Percentiles rank a stretch among this genome's conserved stretches.
Evolutionary conservation across 2,888 invertebrate species (phyloP).

Genomic region (Nysson spinosus): DNA sequence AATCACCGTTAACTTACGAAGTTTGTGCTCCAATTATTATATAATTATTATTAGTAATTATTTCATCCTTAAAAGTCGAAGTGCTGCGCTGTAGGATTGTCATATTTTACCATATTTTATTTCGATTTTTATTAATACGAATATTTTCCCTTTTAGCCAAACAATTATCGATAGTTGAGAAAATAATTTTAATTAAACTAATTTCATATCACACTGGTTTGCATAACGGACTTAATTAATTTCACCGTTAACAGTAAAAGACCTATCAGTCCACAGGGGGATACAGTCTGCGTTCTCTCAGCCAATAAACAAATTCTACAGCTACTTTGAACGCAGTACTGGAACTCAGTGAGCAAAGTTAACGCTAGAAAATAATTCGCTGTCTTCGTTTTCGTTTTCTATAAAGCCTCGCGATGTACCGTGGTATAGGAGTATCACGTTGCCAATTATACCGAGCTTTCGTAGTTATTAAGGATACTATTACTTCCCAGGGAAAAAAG

Average conservation of each 20-base stretch:
- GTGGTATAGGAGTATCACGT: constrained; percentile 47
- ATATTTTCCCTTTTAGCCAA: too few relatives aligned
- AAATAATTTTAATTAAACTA: too few relatives aligned
- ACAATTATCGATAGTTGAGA: too few relatives aligned
- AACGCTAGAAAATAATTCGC: constrained; percentile 47
- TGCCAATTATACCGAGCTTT: constrained; percentile 56
- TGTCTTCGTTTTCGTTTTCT: constrained; percentile 48
- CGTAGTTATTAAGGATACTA: constrained; percentile 57
- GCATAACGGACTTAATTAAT: too few relatives aligned
- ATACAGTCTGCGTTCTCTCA: background rate
- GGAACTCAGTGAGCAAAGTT: constrained; percentile 19
- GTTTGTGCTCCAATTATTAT: background rate
- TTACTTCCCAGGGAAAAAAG: constrained; percentile 48
- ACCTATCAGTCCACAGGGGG: too few relatives aligned
- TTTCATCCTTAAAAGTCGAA: too few relatives aligned
- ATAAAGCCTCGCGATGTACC: constrained; percentile 52
- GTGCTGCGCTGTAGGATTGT: too few relatives aligned
- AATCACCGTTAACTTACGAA: constrained; percentile 1
- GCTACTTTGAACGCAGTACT: constrained; percentile 3
- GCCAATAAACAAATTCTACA: constrained; percentile 15
- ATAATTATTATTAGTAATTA: too few relatives aligned
- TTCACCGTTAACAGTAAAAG: too few relatives aligned
- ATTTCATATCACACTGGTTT: too few relatives aligned
- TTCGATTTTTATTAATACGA: too few relatives aligned
- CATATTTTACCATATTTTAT: too few relatives aligned